phyloP scores from a whole-genome alignment of 2,113 vertebrate genomes.

The Callipepla squamata region DNA sequence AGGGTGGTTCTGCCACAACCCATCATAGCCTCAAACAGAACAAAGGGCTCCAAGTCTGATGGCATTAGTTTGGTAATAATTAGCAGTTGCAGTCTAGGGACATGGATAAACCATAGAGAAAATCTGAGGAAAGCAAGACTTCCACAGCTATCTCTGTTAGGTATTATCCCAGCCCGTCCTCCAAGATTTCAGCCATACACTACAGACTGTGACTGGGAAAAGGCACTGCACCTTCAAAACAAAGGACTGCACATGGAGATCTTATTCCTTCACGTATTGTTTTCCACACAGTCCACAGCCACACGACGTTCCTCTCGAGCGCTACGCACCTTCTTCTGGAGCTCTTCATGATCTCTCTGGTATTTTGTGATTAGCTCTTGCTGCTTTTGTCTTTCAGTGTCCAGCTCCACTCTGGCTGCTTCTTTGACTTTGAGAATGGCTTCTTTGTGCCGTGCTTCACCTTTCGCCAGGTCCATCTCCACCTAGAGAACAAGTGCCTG shows the following conservation, averaged over 20 bases:
- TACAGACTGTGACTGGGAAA: background rate
- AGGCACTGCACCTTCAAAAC: background rate
- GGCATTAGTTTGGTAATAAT: background rate
- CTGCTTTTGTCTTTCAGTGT: slow-evolving; percentile 83
- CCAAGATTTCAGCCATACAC: background rate
- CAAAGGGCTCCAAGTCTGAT: background rate
- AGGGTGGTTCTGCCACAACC: background rate
- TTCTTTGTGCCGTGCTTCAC: slow-evolving; percentile 76
- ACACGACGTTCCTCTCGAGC: background rate
- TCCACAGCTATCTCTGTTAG: background rate
- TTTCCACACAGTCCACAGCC: background rate
- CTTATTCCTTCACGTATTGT: background rate
- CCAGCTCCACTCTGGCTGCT: slow-evolving; percentile 79
- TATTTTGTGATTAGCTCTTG: slow-evolving; percentile 80
- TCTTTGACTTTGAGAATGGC: slow-evolving; percentile 75
- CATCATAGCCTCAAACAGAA: background rate
- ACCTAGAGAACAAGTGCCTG: slow-evolving; percentile 70
- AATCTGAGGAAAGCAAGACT: background rate
- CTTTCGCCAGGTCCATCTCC: slow-evolving; percentile 74
- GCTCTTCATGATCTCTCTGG: slow-evolving; percentile 76
- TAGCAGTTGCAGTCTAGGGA: background rate
- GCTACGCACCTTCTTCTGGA: slow-evolving; percentile 82
- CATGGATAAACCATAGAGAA: background rate
- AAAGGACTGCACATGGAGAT: background rate
- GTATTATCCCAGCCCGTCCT: background rate